Evolutionary conservation across 2,797 vertebrate species (phyloP).

Genomic region (Euphonia xanthogaster): DNA sequence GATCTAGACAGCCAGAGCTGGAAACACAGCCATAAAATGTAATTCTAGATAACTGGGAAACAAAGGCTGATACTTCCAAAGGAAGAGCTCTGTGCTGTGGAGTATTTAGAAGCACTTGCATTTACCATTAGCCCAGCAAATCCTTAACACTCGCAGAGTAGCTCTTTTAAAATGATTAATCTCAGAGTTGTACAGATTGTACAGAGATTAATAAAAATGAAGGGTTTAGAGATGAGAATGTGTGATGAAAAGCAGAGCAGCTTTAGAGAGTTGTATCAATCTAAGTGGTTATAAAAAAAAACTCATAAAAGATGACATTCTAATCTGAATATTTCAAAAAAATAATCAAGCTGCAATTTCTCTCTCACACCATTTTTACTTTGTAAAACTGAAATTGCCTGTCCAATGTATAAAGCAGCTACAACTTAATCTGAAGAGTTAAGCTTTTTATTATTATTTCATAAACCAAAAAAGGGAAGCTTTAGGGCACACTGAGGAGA

Average conservation of each 20-base stretch:
- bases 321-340: conserved; percentile 68
- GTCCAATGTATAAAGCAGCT: conserved; percentile 35
- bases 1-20: conserved; percentile 19
- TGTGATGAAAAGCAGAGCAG: conserved; percentile 76
- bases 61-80: not conserved
- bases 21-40: not conserved
- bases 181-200: conserved; percentile 68
- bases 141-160: conserved; percentile 35
- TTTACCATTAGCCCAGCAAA: conserved; percentile 28
- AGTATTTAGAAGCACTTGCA: conserved; percentile 12
- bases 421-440: conserved; percentile 45
- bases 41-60: conserved; percentile 22
- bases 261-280: conserved; percentile 75
- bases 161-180: conserved; percentile 77
- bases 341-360: conserved; percentile 50
- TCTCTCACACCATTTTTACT: conserved; percentile 65
- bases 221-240: conserved; percentile 74
- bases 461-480: conserved; percentile 56
- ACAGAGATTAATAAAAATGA: conserved; percentile 77
- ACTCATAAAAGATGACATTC: conserved; percentile 63
- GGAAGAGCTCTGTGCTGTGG: not conserved
- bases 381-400: conserved; percentile 28
- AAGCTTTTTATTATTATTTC: conserved; percentile 59
- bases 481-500: conserved; percentile 27
- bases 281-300: conserved; percentile 44